Evolutionary conservation across 2,113 vertebrate species (phyloP), one percentile per base, ranked within the genome.

Genomic region (Bubo blakistoni): DNA sequence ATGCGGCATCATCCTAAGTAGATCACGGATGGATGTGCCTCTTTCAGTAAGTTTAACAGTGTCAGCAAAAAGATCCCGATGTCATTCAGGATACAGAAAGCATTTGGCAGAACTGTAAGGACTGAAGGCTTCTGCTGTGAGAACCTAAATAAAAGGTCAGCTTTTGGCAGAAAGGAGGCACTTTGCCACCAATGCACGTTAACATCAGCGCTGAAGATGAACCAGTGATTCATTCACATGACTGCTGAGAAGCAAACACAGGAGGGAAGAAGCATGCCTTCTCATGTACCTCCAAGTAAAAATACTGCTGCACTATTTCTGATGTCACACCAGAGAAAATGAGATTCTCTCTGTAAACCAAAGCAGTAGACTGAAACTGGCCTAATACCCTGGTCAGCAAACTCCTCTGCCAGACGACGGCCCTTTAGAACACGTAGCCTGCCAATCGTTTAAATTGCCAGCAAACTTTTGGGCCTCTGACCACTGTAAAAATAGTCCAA

Each of bases 161-260:
- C 62, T 22, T 71, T 2, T 72, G 92, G 85, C 86, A 49, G 5
- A 46, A 51, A 61, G 88, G 58, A 84, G 47, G 40, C 58, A 13
- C 22, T 22, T 88, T 7, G n/a, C 19, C 74, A 72, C 57, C 77
- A 17, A 3, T 42, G 27, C 9, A 13, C 0, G 1, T 4, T 27
- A 61, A 36, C 52, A 25, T 1, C 9, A 3, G 3, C 3, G 49
- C 26, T 36, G 32, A 3, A 3, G 2, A 25, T 2, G 15, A 34
- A 38, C 58, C 32, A 42, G 40, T 1, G 2, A 38, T 24, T 61
- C 19, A 1, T 1, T 30, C 26, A 30, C 54, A 26, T 0, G 3
- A 4, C 14, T 61, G 63, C 72, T 46, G 59, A 42, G 49, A 74
- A 59, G 59, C 11, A 46, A 38, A 4, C 0, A 10, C 46, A 17